Conservation (phyloP, 2,113 vertebrate species). For the Trochalopteron elliotii region DNA sequence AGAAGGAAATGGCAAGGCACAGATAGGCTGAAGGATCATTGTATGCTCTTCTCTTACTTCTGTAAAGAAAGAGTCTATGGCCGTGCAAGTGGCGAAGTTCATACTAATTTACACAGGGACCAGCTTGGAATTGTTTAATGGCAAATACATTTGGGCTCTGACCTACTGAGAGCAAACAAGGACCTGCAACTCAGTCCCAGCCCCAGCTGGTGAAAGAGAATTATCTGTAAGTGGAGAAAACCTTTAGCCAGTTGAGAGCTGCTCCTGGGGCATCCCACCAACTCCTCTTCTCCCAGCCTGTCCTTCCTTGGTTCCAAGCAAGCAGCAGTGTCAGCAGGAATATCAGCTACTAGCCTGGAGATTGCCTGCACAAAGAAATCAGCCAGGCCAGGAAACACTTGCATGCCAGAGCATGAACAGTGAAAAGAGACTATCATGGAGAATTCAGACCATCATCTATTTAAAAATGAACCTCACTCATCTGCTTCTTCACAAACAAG, state of each 20-base stretch:
- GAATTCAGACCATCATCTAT: not conserved
- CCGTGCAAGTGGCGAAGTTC: not conserved
- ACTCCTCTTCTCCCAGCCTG: not conserved
- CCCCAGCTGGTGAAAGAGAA: not conserved
- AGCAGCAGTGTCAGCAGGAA: not conserved
- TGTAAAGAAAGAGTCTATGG: no score
- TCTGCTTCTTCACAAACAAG: not conserved
- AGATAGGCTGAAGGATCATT: not conserved
- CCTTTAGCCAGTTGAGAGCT: not conserved
- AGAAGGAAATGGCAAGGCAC: not conserved
- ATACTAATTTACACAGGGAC: not conserved
- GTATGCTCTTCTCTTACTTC: not conserved
- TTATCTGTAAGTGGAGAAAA: not conserved
- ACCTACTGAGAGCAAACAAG: not conserved
- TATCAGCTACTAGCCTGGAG: not conserved
- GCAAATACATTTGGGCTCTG: not conserved
- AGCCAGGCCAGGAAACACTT: not conserved
- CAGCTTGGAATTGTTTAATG: not conserved
- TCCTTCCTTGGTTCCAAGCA: not conserved
- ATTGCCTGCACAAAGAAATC: accelerated
- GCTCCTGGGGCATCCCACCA: not conserved
- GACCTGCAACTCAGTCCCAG: not conserved
- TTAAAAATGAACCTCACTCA: not conserved
- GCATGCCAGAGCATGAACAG: not conserved
- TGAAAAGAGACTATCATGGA: not conserved